phyloP scores from a whole-genome alignment of 1,140 invertebrate species.

The Chironomus tepperi region DNA sequence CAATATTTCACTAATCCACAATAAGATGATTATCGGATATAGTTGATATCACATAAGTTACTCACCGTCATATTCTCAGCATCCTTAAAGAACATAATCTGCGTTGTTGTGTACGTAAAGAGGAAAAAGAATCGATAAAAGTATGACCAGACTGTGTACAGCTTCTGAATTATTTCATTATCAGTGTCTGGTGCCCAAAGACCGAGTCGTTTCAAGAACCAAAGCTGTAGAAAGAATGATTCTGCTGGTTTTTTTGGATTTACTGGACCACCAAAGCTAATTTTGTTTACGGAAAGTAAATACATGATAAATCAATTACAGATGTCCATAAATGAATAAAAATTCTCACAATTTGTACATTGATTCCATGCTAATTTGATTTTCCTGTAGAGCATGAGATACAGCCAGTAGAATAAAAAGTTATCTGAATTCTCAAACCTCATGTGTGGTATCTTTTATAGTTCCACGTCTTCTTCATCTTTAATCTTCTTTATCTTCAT shows the following conservation, averaged over 20 bases:
- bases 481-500: background rate
- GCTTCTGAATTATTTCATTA: background rate
- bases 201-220: background rate
- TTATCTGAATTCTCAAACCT: background rate
- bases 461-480: background rate
- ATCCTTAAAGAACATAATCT: background rate
- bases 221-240: background rate
- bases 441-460: background rate
- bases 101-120: background rate
- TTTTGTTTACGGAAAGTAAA: background rate
- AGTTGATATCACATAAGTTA: background rate
- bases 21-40: too few relatives aligned
- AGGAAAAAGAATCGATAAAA: conserved; percentile 8
- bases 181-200: background rate
- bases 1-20: too few relatives aligned
- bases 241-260: background rate
- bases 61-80: conserved; percentile 2
- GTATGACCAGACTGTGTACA: background rate
- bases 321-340: background rate
- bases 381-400: too few relatives aligned
- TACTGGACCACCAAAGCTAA: background rate
- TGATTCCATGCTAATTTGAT: background rate
- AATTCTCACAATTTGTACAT: background rate
- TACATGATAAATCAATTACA: background rate
- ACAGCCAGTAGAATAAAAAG: background rate